These are phyloP conservation scores for Macroramphosus scolopax DNA, from an alignment of 2,797 vertebrate genomes.

Conservation along the genomic window DNA sequence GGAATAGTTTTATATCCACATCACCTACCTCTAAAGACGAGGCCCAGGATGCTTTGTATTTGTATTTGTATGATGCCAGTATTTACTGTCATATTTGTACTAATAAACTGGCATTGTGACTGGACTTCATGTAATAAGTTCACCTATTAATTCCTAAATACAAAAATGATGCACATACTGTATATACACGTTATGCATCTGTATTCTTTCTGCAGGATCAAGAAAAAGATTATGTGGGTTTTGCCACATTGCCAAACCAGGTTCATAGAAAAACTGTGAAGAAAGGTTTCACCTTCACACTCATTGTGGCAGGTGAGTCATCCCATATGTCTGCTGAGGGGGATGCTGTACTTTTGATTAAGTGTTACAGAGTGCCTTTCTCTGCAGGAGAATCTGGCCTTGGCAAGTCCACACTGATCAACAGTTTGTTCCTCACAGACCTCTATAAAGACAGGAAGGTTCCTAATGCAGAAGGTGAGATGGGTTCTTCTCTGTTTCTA, in stretches of 20 bases:
- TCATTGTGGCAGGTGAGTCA: slow-evolving; percentile 83
- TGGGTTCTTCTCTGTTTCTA: not conserved
- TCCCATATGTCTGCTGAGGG: not conserved
- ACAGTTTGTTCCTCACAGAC: slow-evolving; percentile 87
- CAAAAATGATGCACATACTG: not conserved
- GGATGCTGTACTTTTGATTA: too few species aligned
- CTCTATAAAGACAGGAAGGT: slow-evolving; percentile 78
- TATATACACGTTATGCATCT: slow-evolving; percentile 1
- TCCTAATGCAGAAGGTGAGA: slow-evolving; percentile 74
- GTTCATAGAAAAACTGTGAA: slow-evolving; percentile 87
- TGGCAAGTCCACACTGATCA: slow-evolving; percentile 87
- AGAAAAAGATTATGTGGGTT: slow-evolving; percentile 87
- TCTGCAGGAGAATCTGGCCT: slow-evolving; percentile 78
- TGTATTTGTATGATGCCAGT: too few species aligned
- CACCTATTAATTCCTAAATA: not conserved
- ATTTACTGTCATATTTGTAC: not conserved
- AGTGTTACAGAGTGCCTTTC: too few species aligned
- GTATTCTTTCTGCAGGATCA: slow-evolving; percentile 67
- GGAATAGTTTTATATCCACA: too few species aligned
- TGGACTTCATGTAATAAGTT: not conserved
- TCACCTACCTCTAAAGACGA: too few species aligned
- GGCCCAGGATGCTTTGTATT: too few species aligned
- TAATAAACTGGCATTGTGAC: not conserved
- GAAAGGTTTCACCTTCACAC: slow-evolving; percentile 87
- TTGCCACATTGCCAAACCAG: slow-evolving; percentile 85